These are phyloP conservation scores for Melitaea athalia DNA, from an alignment of 2,888 invertebrate genomes.

Conservation along the genomic window DNA sequence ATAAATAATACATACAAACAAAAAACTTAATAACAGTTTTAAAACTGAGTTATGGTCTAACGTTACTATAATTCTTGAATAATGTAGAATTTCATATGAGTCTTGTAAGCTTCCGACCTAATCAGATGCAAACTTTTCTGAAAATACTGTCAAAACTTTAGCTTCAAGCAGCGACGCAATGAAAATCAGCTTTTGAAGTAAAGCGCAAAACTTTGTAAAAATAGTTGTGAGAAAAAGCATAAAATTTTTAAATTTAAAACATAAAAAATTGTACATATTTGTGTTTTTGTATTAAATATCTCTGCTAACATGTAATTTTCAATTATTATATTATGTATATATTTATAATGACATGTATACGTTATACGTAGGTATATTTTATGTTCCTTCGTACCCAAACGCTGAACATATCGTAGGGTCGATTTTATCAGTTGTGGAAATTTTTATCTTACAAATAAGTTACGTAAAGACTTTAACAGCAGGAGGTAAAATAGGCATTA, in stretches of 20 bases:
- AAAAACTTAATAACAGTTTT: background rate
- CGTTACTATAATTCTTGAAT: background rate
- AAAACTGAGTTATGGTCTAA: background rate
- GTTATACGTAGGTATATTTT: too few relatives aligned
- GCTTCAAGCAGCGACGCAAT: slow-evolving; percentile 40
- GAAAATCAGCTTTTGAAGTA: slow-evolving; percentile 40
- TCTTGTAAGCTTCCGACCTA: slow-evolving; percentile 59
- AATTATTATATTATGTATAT: too few relatives aligned
- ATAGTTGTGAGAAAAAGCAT: slow-evolving; percentile 29
- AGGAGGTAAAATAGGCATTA: too few relatives aligned
- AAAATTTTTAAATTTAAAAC: slow-evolving; percentile 22
- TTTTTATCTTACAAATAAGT: too few relatives aligned
- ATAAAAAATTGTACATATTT: background rate
- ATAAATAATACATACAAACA: too few relatives aligned
- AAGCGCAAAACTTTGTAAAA: slow-evolving; percentile 31
- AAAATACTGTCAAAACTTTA: slow-evolving; percentile 69
- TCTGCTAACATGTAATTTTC: too few relatives aligned
- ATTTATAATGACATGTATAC: too few relatives aligned
- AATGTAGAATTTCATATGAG: slow-evolving; percentile 34
- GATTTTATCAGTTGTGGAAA: too few relatives aligned
- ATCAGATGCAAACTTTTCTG: slow-evolving; percentile 69
- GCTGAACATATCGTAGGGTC: too few relatives aligned
- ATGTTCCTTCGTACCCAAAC: too few relatives aligned
- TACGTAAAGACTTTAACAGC: too few relatives aligned
- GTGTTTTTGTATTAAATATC: background rate